A percentile compares a stretch with the other conserved stretches of the same genome.
Evolutionary conservation across 2,888 invertebrate species (phyloP).

Genomic region (Brachylomia viminalis): DNA sequence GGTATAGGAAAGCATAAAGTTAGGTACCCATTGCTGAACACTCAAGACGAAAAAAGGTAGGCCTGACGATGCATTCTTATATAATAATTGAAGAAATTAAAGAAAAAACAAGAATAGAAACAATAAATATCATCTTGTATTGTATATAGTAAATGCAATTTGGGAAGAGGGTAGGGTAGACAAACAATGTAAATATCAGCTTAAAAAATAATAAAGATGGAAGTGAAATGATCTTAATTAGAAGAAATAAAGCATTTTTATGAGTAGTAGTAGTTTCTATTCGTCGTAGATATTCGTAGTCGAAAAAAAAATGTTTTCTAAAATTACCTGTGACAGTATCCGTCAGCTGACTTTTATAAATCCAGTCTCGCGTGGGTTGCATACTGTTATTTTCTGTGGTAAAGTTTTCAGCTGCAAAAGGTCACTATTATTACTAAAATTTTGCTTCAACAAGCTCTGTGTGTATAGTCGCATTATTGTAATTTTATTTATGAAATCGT

Average conservation of each 20-base stretch:
- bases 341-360: conserved; percentile 17
- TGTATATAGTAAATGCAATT: background rate
- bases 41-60: background rate
- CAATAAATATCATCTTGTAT: background rate
- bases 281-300: background rate
- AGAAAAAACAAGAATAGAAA: background rate
- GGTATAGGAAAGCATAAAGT: background rate
- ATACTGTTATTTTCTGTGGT: conserved; percentile 11
- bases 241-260: background rate
- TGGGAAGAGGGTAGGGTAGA: background rate
- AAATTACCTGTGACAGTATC: conserved; percentile 19
- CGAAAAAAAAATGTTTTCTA: background rate
- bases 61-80: background rate
- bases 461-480: background rate
- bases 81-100: background rate
- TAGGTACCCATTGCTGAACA: background rate
- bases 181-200: no score
- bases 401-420: conserved; percentile 39
- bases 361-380: conserved; percentile 22
- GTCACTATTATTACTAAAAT: conserved; percentile 12
- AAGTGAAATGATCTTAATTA: background rate
- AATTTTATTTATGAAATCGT: conserved; percentile 24
- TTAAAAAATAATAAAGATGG: background rate
- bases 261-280: no score
- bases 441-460: conserved; percentile 7